These are phyloP conservation scores for Pithys albifrons DNA, from an alignment of 2,113 vertebrate species.

Conservation along the genomic window DNA sequence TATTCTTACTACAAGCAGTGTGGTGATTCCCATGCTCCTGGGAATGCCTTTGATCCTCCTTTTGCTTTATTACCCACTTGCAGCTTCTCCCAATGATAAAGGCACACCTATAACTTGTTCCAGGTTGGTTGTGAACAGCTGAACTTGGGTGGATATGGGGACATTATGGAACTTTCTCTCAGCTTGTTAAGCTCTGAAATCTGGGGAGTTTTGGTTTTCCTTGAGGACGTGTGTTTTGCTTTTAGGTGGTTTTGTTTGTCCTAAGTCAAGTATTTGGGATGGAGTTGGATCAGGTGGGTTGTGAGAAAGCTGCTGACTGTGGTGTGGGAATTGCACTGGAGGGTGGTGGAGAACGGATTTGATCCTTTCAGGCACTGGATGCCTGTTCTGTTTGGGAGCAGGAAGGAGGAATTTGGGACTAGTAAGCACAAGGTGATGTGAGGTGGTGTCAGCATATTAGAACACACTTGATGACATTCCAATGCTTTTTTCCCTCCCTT, in stretches of 20 bases:
- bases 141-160: not conserved
- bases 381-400: not conserved
- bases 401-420: not conserved
- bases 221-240: not conserved
- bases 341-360: not conserved
- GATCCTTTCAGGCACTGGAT: not conserved
- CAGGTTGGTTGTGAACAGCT: not conserved
- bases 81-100: not conserved
- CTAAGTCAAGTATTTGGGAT: not conserved
- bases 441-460: not conserved
- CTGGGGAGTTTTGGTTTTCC: not conserved
- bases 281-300: not conserved
- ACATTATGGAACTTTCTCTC: not conserved
- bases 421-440: not conserved
- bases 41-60: not conserved
- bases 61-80: not conserved
- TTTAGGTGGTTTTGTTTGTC: not conserved
- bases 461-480: not conserved
- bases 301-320: not conserved
- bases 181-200: not conserved
- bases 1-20: not conserved
- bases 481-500: not conserved
- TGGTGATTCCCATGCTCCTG: not conserved
- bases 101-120: not conserved
- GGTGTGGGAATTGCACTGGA: not conserved